Evolutionary conservation across 1,140 invertebrate species (phyloP), one percentile per base, ranked within the genome.

Genomic region (Pseudomyrmex gracilis): DNA sequence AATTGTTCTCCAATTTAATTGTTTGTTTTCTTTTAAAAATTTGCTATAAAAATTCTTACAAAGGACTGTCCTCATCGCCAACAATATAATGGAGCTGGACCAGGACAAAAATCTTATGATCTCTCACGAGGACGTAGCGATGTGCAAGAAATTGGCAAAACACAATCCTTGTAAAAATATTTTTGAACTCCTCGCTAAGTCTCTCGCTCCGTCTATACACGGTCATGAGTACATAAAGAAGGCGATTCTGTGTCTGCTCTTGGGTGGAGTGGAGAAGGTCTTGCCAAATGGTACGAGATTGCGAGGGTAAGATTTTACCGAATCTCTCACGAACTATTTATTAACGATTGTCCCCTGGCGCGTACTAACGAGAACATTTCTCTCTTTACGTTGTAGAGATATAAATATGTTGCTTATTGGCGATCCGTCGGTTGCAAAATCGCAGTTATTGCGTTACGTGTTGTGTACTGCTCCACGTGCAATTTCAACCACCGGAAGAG

Each of bases 381-480:
- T 34, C 5, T 34, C 34, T 4, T 34, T 34, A 34, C 55, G 47
- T 93, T 94, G 22, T 91, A 97, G 97, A 87, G 99, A 99, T 92
- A 99, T 99, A 66, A 99, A 99, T 94, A 95, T 99, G 49, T 95
- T 99, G 17, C 95, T 99, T 0, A 99, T 99, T 91, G 99, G 99
- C 61, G 99, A 99, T 96, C 99, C 99, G 0, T 99, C 98, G 68
- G 99, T 99, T 61, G 99, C 99, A 3, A 99, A 99, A 94, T 99
- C 99, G 0, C 99, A 99, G 93, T 94, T 99, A 86, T 93, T 99
- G 3, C 96, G 98, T 5, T 99, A 99, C 92, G 99, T 99, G 2
- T 93, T 99, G 58, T 96, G 97, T 90, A 99, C 98, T 0, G 99
- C 99, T 0, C 99, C 99, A 0, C 94, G 99, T 76, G 99, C 99